Percentiles rank a stretch among this genome's conserved stretches.
Conservation (phyloP, 2,888 invertebrate genomes). For the Deilephila porcellus region DNA sequence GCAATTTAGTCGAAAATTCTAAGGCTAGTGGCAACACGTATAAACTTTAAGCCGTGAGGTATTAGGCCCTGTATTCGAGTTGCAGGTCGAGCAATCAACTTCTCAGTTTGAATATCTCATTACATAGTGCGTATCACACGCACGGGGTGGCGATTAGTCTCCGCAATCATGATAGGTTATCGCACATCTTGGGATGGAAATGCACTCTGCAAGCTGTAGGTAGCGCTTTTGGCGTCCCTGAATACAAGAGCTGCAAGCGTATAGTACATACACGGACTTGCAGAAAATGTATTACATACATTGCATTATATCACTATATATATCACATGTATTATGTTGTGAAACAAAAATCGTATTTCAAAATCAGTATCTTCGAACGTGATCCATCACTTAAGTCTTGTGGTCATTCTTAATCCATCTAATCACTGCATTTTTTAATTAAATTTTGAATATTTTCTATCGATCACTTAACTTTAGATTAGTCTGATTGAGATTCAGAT, state of each 20-base stretch:
- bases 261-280: too few relatives aligned
- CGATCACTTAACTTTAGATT: background rate
- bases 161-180: too few relatives aligned
- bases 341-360: too few relatives aligned
- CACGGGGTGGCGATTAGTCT: too few relatives aligned
- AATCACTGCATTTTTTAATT: background rate
- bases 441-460: background rate
- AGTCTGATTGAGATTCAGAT: background rate
- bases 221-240: too few relatives aligned
- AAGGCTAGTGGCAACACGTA: background rate
- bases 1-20: background rate
- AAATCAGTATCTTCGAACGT: background rate
- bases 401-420: background rate
- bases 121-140: too few relatives aligned
- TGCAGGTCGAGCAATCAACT: too few relatives aligned
- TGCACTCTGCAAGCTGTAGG: too few relatives aligned
- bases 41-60: background rate
- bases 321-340: background rate
- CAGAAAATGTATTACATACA: too few relatives aligned
- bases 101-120: too few relatives aligned
- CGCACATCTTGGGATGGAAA: too few relatives aligned
- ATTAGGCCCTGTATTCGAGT: background rate
- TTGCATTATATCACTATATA: background rate
- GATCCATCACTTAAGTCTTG: background rate
- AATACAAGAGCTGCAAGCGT: too few relatives aligned